These are phyloP conservation scores for Lepidothrix coronata DNA, from an alignment of 2,113 vertebrate species.

Conservation along the genomic window DNA sequence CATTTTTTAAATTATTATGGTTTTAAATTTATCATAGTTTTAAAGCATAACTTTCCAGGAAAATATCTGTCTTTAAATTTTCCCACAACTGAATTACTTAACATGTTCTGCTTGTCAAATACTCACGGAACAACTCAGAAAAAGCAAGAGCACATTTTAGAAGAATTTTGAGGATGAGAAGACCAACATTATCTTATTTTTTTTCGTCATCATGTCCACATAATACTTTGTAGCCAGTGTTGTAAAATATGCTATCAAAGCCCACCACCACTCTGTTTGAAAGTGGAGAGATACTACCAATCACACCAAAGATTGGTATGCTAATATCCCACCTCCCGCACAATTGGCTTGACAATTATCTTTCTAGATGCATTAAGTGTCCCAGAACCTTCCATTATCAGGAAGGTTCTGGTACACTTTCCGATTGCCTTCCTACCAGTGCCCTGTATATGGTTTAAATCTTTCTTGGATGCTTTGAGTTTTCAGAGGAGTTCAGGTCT, in stretches of 20 bases:
- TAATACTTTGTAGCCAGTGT: neutral
- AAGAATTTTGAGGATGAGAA: neutral
- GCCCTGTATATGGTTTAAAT: neutral
- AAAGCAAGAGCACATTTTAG: neutral
- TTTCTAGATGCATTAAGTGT: neutral
- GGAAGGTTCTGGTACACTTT: neutral
- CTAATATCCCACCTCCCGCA: neutral
- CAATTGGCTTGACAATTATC: neutral
- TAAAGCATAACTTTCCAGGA: neutral
- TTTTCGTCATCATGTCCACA: neutral
- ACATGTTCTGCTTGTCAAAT: neutral
- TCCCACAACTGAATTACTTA: neutral
- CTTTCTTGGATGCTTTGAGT: neutral
- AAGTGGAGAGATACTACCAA: neutral
- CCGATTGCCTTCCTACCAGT: neutral
- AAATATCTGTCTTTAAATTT: neutral
- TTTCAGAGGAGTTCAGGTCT: neutral
- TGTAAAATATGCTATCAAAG: neutral
- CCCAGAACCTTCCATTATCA: neutral
- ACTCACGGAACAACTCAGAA: neutral
- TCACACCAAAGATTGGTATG: neutral
- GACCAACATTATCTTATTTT: neutral
- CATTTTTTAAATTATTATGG: accelerated
- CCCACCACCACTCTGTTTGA: neutral
- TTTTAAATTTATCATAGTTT: neutral